phyloP scores from a whole-genome alignment of 2,888 invertebrate genomes.

The Ernsta delagoae region DNA sequence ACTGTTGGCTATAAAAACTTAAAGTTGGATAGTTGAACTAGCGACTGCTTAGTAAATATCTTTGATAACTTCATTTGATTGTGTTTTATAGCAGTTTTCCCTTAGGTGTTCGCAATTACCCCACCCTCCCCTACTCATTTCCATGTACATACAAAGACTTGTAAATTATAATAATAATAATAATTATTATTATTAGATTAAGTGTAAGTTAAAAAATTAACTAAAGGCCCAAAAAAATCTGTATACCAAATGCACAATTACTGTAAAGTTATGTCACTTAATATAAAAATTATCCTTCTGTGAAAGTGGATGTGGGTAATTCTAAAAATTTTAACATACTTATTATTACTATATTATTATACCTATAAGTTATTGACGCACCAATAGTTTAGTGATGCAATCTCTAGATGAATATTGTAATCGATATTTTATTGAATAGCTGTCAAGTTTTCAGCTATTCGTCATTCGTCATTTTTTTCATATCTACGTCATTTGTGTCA shows the following conservation, averaged over 20 bases:
- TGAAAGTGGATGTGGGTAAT: slow-evolving; percentile 6
- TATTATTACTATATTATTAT: background rate
- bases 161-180: too few species aligned
- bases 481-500: background rate
- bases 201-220: slow-evolving; percentile 40
- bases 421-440: slow-evolving; percentile 8
- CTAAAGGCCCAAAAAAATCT: slow-evolving; percentile 75
- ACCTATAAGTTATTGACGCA: slow-evolving; percentile 54
- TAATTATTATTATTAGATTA: too few species aligned
- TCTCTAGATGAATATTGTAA: slow-evolving; percentile 47
- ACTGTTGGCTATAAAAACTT: too few species aligned
- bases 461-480: slow-evolving; percentile 29
- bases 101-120: too few species aligned
- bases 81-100: too few species aligned
- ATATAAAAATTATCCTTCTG: slow-evolving; percentile 57
- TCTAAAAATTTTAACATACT: background rate
- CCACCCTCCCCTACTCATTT: too few species aligned
- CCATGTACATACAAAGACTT: too few species aligned
- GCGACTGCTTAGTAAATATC: too few species aligned
- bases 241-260: slow-evolving; percentile 82
- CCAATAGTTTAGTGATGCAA: slow-evolving; percentile 69
- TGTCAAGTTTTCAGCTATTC: slow-evolving; percentile 10
- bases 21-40: too few species aligned
- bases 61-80: too few species aligned
- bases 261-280: slow-evolving; percentile 54